These are phyloP conservation scores for Pachyrhynchus sulphureomaculatus DNA, from an alignment of 1,140 invertebrate species.

Conservation along the genomic window DNA sequence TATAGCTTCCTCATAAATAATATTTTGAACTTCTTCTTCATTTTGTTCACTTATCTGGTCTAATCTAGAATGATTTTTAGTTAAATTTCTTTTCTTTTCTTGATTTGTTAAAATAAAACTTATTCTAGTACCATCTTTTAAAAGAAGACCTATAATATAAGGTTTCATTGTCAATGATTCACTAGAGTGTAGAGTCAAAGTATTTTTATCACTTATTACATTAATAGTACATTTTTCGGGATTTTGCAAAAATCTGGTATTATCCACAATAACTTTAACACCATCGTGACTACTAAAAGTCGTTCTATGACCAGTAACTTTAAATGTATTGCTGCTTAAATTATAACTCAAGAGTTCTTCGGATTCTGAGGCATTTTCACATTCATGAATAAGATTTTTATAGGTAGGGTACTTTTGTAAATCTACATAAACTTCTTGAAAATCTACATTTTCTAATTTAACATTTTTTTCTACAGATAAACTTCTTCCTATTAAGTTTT, in stretches of 20 bases:
- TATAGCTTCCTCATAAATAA: not conserved
- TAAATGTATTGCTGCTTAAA: constrained; percentile 26
- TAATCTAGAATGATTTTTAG: not conserved
- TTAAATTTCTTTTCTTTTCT: not conserved
- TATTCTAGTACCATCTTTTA: constrained; percentile 30
- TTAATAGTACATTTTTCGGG: constrained; percentile 28
- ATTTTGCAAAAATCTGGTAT: constrained; percentile 27
- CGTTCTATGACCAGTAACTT: constrained; percentile 32
- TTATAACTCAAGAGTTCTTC: constrained; percentile 30
- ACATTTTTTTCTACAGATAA: not conserved
- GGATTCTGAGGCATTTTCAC: constrained; percentile 3
- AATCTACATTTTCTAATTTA: too few relatives aligned
- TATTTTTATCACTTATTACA: constrained; percentile 24
- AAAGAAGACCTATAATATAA: not conserved
- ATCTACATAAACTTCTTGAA: constrained; percentile 19
- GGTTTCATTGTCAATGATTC: constrained; percentile 12
- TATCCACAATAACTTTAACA: constrained; percentile 37
- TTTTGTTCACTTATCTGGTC: not conserved
- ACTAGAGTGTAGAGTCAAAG: constrained; percentile 21
- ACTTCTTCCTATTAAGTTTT: not conserved
- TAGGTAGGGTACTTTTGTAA: constrained; percentile 24
- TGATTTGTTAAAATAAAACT: constrained; percentile 14
- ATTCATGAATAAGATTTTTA: constrained; percentile 13
- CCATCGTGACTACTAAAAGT: constrained; percentile 38
- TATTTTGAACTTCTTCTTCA: not conserved